Conservation (phyloP, 2,888 invertebrate genomes). For the Oxycera nigricornis region DNA sequence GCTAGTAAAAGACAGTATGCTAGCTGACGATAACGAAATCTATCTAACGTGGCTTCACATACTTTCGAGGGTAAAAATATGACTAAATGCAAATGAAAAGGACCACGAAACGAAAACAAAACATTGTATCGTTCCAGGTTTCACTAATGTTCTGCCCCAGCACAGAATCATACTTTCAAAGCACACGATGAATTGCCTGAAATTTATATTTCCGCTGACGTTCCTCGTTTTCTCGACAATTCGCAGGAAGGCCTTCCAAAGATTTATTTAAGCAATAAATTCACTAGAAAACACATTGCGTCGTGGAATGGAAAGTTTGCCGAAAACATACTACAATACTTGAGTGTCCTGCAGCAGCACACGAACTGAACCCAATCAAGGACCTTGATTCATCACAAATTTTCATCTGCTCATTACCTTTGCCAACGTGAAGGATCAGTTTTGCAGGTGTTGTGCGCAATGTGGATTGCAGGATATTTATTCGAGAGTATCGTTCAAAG, state of each 20-base stretch:
- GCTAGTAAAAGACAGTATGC: no score
- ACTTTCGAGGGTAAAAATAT: no score
- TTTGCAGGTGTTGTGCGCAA: background rate
- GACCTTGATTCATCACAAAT: background rate
- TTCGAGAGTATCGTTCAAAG: background rate
- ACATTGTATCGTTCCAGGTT: no score
- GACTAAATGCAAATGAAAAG: no score
- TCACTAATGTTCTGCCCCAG: no score
- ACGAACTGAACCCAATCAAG: background rate
- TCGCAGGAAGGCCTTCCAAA: background rate
- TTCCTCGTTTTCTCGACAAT: no score
- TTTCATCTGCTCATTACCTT: background rate
- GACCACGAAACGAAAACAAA: no score
- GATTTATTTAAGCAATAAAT: slow-evolving; percentile 2
- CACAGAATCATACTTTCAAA: no score
- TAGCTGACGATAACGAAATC: no score
- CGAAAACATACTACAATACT: background rate
- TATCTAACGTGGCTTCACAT: no score
- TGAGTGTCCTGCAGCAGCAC: background rate
- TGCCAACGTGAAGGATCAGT: background rate
- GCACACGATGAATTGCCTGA: no score
- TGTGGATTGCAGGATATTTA: background rate
- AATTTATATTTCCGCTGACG: no score
- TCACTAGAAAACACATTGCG: background rate
- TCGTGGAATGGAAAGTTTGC: background rate